Evolutionary conservation across 2,888 invertebrate genomes (phyloP), one percentile per base, ranked within the genome.

Genomic region (Eupithecia centaureata): DNA sequence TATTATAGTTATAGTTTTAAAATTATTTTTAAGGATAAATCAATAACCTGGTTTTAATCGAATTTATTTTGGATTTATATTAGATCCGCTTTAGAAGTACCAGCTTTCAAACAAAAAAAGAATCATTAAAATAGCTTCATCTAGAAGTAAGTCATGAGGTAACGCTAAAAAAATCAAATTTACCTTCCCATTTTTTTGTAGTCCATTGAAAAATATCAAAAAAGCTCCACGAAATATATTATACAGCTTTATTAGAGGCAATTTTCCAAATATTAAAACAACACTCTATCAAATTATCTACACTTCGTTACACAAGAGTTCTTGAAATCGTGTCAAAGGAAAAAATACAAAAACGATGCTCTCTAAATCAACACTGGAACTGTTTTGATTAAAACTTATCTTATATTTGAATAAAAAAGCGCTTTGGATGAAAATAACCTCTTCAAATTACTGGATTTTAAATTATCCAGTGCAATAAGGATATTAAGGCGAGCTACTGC

Each of bases 401-500:
- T 42, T 22, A 10, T 12, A 52, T 54, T 51, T 69, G 68, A 69
- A 69, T 69, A 69, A 69, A 69, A 69, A 65, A 58, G 65, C 59
- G 18, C 33, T 66, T 60, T 32, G 18, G 28, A 30, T 12, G 15
- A 60, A 60, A 69, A 68, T 59, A 32, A 51, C 60, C 54, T 56
- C 51, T 63, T 65, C 27, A 59, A 30, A 67, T 25, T 52, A 13
- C 59, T 28, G 25, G n/a, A 35, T 60, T 59, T 27, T 30, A 65
- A 63, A 63, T 22, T 51, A 18, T 61, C n/a, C 18, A 47, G 38
- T 59, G 65, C 63, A 65, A 60, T 65, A 60, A 63, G 65, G 51
- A 25, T 52, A 27, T 42, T 42, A 18, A 42, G 18, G 18, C 18
- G 10, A 42, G 42, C 8, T 42, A 18, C 18, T 25, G 4, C 15